Evolutionary conservation across 2,888 invertebrate species (phyloP), one percentile per base, ranked within the genome.

Genomic region (Aricia artaxerxes): DNA sequence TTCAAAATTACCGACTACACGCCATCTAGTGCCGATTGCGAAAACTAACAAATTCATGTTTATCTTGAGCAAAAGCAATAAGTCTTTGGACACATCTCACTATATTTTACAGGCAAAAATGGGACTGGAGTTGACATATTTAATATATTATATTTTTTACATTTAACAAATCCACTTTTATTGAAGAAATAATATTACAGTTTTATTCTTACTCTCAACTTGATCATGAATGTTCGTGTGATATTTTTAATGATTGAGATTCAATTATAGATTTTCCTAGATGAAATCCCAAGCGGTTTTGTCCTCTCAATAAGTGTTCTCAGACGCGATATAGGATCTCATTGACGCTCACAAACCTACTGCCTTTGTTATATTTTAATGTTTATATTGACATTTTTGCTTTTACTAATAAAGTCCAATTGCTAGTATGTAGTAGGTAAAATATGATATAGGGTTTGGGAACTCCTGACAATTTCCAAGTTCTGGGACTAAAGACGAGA

Each of bases 331-430:
- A 16, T 69, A 69, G 5, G 69, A 69, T 69, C 69, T 69, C 69
- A 69, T 11, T 64, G 64, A 64, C 40, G 53, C 64, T 69, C 69
- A n/a, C 49, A 64, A 9, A 35, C 69, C 6, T 69, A 78, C 73
- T 73, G 78, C 73, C 73, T 44, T 49, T 73, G 69, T n/a, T 38
- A 38, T 57, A 57, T 57, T 78, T 78, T 57, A 38, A 40, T 40
- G 61, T 78, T 73, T 60, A 73, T 64, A 38, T 73, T 78, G 60
- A 61, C 73, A 40, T 80, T 81, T 80, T 81, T 79, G 79, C 77
- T 81, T 78, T 80, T 80, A 80, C 80, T 79, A 76, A 80, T 38
- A 80, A 81, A 81, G 82, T 80, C 81, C 80, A 83, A 82, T 82
- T 80, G 78, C 77, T 80, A 80, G 73, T 69, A 60, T 64, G 49